Base-by-base conservation (phyloP, 1,140 invertebrate genomes). In the Drosophila serrata region DNA sequence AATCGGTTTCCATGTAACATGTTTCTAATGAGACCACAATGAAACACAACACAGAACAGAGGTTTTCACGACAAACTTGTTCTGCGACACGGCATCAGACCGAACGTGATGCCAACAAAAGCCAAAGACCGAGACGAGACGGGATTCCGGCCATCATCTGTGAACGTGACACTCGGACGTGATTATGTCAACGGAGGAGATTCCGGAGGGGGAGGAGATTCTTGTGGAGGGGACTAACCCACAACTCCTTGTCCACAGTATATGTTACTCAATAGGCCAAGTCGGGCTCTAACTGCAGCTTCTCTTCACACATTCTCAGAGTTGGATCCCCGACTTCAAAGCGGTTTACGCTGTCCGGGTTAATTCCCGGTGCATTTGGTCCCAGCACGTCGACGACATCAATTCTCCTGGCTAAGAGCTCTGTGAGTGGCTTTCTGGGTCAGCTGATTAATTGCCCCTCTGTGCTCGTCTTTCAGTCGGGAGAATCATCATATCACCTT, bases 131-230 rank as follows among this genome's bases (percentile, higher is more conserved):
- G 46, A 75, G 53, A 45, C 57, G 59, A 75, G 61, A 42, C 56
- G 55, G 61, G 61, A 64, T 64, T 40, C 51, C 49, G 60, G 73
- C 62, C 74, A 75, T 64, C 70, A 63, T 75, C 27, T 75, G 24
- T 55, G 85, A 88, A 88, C 84, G 84, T 87, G 84, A 88, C 80
- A 84, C 84, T 88, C 72, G 80, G 81, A 88, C 84, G 84, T 87
- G 80, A 87, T 87, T 87, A 87, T 87, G 84, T 87, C 84, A 87
- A 84, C 64, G 72, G 64, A 80, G 73, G 19, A 35, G 29, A 33
- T 51, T 70, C 53, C 27, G 45, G 37, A 85, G 61, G 73, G 31
- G 42, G 53, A 58, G 31, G 35, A 27, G 40, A 13, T 22, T 45
- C 19, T 22, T 12, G 27, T 22, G 31, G 51, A 15, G 51, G 31